Base-by-base conservation (phyloP, 2,113 vertebrate species). In the Chrysochloris asiatica region DNA sequence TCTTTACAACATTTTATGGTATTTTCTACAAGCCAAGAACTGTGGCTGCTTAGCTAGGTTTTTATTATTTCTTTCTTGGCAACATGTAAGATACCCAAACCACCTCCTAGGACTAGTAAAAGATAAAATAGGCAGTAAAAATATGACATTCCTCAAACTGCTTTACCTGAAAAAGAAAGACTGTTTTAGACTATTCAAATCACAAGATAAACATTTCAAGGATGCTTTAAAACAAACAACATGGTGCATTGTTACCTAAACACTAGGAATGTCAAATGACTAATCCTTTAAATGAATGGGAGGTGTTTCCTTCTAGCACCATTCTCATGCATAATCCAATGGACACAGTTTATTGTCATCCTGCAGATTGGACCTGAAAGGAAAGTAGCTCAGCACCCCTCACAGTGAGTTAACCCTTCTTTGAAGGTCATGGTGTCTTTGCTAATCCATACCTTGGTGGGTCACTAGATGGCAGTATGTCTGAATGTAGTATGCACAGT, bases 391-490 rank as follows among this genome's bases (percentile, higher is more conserved):
- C 56, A 75, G 10, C 16, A 43, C 28, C 5, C 11, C 73, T 41
- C 41, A 28, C 3, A 28, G 8, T 61, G 22, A 36, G 21, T 69
- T 71, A 11, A 24, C 26, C n/a, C 2, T 69, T 3, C 63, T 71
- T 73, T 50, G 28, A 73, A 38, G 28, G 19, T 19, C n/a, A 59
- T 11, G 33, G 54, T 56, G 26, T 36, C 83, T 78, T 36, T 65
- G 21, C 72, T 43, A 6, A 30, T 43, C 22, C 78, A 22, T 96
- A 84, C 90, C 21, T 73, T 13, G 19, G 3, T 76, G 45, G 26
- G 81, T 79, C 96, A 50, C 86, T 95, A 97, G 96, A 94, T 96
- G 96, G 96, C 96, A 95, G 93, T 91, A 30, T 92, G 67, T 95
- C 93, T 96, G 95, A 97, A 86, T 90, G 69, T 86, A 85, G 88